Base-by-base conservation (phyloP, 1,140 invertebrate species). In the Achatina immaculata region DNA sequence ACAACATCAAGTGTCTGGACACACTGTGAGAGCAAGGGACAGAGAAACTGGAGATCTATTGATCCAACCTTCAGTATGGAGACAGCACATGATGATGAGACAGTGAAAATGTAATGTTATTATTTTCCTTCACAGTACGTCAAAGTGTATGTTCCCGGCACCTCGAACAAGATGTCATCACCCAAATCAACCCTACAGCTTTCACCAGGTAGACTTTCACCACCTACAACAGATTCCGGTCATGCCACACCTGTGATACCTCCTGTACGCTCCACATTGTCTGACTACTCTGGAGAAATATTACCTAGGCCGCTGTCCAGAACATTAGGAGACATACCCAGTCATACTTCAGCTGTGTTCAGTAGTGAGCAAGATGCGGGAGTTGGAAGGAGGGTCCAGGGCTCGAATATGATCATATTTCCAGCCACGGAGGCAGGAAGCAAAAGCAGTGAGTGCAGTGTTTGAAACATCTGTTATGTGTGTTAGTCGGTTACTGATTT, bases 321-420 rank as follows among this genome's bases (percentile, higher is more conserved):
- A 24, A 55, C 48, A 55, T 7, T 9, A 21, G 48, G 48, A 3
- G 48, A 55, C 24, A 21, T 55, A 2, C 16, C 3, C 24, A 7
- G 3, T 55, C 16, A 19, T 19, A 7, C 48, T 3, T 55, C 48
- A 6, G 69, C 21, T 14, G 14, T 28, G 14, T 55, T 55, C 3
- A 3, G 16, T 24, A 55, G 7, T 14, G 21, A 14, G 16, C 3
- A 24, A 14, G 24, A 24, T 2, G 21, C 7, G 19, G 21, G 2
- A 21, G 48, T 31, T 16, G 34, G 24, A 3, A 6, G n/a, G n/a
- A 72, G 42, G 43, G 31, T 75, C 4, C 43, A 75, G 45, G 72
- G 43, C 19, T 75, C 72, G 16, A 31, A 75, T 58, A 75, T 40
- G 40, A 16, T 24, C 19, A 51, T 75, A 36, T 48, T 75, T 34